These are phyloP conservation scores for Junco hyemalis DNA, from an alignment of 2,113 vertebrate species.

Conservation along the genomic window DNA sequence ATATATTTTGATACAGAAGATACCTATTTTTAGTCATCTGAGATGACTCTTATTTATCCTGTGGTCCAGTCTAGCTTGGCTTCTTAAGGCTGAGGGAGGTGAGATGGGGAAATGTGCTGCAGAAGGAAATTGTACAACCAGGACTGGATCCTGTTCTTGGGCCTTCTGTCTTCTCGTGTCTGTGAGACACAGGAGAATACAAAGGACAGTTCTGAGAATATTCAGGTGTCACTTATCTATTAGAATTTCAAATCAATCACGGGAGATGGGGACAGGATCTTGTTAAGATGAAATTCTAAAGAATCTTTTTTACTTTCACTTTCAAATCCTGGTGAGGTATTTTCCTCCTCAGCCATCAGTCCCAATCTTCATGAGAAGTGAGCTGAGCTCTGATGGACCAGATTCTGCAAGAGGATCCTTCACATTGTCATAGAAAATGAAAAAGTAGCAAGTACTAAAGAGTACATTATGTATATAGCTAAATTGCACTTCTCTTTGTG, in stretches of 20 bases:
- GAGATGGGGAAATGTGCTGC: not conserved
- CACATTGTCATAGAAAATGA: not conserved
- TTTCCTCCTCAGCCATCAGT: not conserved
- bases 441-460: not conserved
- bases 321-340: not conserved
- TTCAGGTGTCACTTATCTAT: not conserved
- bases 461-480: slow-evolving; percentile 20
- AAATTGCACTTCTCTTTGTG: slow-evolving; percentile 26
- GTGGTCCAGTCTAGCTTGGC: not conserved
- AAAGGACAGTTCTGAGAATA: not conserved
- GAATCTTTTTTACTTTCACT: not conserved
- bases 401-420: not conserved
- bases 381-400: not conserved
- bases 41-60: not conserved
- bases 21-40: not conserved
- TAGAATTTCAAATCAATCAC: not conserved
- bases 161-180: not conserved
- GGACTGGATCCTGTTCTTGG: not conserved
- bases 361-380: not conserved
- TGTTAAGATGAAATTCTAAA: not conserved
- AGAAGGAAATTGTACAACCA: not conserved
- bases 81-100: not conserved
- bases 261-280: not conserved
- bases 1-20: slow-evolving; percentile 14
- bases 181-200: not conserved